Base-by-base conservation (phyloP, 1,140 invertebrate genomes). In the Latrodectus geometricus region DNA sequence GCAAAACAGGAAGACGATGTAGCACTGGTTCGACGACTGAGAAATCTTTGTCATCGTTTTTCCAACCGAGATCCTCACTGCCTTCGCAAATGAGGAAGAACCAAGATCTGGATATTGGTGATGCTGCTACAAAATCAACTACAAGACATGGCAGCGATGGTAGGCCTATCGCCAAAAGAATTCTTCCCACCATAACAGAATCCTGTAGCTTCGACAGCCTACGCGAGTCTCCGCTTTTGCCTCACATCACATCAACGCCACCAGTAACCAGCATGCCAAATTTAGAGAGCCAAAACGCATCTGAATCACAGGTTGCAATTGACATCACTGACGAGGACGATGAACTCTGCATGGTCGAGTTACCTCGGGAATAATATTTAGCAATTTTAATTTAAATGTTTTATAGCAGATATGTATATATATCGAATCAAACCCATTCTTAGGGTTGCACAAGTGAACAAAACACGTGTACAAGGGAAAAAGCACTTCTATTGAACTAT, bases 151-250 rank as follows among this genome's bases (percentile, higher is more conserved):
- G 82, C 56, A 76, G 82, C 49, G 82, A 84, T 69, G 68, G 80
- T n/a, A 61, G 69, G 20, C 49, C 75, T 4, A 50, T 88, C 54
- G 14, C 50, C 54, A 84, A 88, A 23, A 20, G 79, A 20, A 9
- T 56, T 23, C 23, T 86, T 0, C 49, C 88, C 12, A 66, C 87
- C 17, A 69, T 88, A 52, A 87, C 89, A 76, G 81, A 86, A 23
- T 86, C 83, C 17, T 70, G 75, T 73, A 86, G 83, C 35, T 86
- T 86, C 65, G 83, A 86, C 66, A 86, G 83, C 20, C 23, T 86
- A 21, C 65, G 83, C 12, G 83, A 86, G 20, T 86, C 83, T 5
- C 83, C 83, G 0, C 21, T 77, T 9, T 0, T 77, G 74, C 11
- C 23, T 15, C 54, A 75, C 14, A n/a, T 35, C 0, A 7, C 49